Base-by-base conservation (phyloP, 2,113 vertebrate species). In the Bothrops jararaca region DNA sequence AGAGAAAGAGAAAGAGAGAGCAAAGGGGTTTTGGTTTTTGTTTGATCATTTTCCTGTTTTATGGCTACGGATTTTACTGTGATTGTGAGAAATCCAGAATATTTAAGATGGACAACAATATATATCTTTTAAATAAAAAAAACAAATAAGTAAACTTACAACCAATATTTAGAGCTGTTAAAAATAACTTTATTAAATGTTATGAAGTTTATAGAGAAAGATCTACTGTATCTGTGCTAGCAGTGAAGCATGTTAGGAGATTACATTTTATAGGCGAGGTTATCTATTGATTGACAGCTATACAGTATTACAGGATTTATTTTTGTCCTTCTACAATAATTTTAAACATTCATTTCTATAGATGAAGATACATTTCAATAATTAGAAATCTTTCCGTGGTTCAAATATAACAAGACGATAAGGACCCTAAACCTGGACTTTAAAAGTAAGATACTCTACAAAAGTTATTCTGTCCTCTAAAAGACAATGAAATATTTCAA, bases 181-280 rank as follows among this genome's bases (percentile, higher is more conserved):
- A 90, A 90, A 86, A 60, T 45, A 86, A 52, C 56, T 93, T 93
- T 93, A 90, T 93, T 93, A 29, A 86, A 86, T 20, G 52, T 8
- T 89, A 50, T 60, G 58, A 85, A 85, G 20, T 60, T 85, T 52
- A 45, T 56, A 26, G 26, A 24, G 29, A 34, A 12, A 18, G 22
- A 18, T 86, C 29, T 5, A n/a, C n/a, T n/a, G n/a, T n/a, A 90
- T 50, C 34, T 54, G 29, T 39, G 29, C 29, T 86, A 60, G 88
- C 24, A 69, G 48, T 69, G 60, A 89, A 64, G 74, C 54, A 64
- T 13, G 24, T 45, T 85, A 45, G n/a, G 74, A 90, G 15, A 24
- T 39, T 89, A 89, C 91, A 56, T 85, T 89, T 80, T 52, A 89
- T 18, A 80, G 52, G 56, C 2, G 3, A 42, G 74, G 18, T 20